Percentiles rank a stretch among this genome's conserved stretches.
Conservation (phyloP, 2,888 invertebrate species). For the Drosophila anomalata region DNA sequence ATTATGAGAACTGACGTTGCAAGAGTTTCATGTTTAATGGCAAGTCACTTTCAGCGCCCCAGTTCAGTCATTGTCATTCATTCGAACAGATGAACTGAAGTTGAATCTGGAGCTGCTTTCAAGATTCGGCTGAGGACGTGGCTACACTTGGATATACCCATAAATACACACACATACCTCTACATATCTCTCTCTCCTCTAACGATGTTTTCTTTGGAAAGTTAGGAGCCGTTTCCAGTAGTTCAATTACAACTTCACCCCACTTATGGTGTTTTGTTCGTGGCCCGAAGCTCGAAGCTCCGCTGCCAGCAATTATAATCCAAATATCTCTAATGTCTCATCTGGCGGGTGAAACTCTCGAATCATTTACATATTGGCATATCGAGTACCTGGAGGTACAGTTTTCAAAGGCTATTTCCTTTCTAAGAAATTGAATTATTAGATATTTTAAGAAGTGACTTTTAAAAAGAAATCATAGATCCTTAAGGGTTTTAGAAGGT, state of each 20-base stretch:
- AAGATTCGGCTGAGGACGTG: slow-evolving; percentile 6
- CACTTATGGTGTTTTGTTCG: slow-evolving; percentile 70
- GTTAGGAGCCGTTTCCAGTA: slow-evolving; percentile 77
- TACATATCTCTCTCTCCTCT: slow-evolving; percentile 34
- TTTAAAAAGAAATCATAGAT: no score
- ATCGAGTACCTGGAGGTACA: background rate
- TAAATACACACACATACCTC: background rate
- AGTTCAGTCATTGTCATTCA: slow-evolving; percentile 71
- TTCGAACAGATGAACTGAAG: slow-evolving; percentile 31
- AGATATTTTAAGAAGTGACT: background rate
- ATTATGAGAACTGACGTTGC: slow-evolving; percentile 80
- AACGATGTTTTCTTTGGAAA: slow-evolving; percentile 78
- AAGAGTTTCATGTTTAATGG: slow-evolving; percentile 77
- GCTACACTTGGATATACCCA: background rate
- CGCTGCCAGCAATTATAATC: slow-evolving; percentile 37
- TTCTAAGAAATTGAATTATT: background rate
- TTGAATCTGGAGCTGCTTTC: slow-evolving; percentile 24
- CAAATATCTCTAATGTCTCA: slow-evolving; percentile 5
- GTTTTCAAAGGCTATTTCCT: background rate
- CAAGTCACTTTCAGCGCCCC: slow-evolving; percentile 79
- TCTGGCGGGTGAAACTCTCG: slow-evolving; percentile 19
- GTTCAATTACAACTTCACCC: slow-evolving; percentile 76
- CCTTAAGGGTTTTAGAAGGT: background rate
- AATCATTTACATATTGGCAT: slow-evolving; percentile 23
- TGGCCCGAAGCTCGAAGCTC: slow-evolving; percentile 1